Conservation (phyloP, 2,113 vertebrate species). For the Corythaixoides concolor region DNA sequence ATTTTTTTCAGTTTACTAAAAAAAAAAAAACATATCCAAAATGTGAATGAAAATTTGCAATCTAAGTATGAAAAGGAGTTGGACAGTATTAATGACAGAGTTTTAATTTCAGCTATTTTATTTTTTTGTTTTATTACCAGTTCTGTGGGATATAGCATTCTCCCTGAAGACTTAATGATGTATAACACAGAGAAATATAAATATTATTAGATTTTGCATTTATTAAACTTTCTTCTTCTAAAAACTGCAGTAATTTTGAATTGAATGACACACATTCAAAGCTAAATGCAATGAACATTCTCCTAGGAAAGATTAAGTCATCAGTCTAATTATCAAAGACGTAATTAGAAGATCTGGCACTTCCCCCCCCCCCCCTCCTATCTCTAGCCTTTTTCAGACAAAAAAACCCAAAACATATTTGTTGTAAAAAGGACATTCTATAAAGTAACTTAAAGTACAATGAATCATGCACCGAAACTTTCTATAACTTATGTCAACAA, state of each 20-base stretch:
- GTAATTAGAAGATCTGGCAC: neutral
- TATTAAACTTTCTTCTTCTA: neutral
- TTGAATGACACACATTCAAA: neutral
- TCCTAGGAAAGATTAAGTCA: neutral
- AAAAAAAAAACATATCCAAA: neutral
- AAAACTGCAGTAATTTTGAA: neutral
- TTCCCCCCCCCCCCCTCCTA: neutral
- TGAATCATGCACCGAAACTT: neutral
- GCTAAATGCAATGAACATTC: neutral
- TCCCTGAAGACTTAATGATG: neutral
- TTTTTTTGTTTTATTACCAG: neutral
- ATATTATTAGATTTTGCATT: neutral
- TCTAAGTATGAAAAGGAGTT: neutral
- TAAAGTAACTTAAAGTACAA: neutral
- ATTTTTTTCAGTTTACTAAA: neutral
- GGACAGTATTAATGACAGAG: neutral
- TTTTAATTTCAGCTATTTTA: neutral
- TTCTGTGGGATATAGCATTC: neutral
- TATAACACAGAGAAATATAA: neutral
- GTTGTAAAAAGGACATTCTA: neutral
- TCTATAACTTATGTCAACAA: neutral
- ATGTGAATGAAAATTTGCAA: neutral
- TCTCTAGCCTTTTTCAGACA: neutral
- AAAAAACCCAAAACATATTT: rapidly evolving
- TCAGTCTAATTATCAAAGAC: neutral